Evolutionary conservation across 2,113 vertebrate species (phyloP).

Genomic region (Calyptommatus sinebrachiatus): DNA sequence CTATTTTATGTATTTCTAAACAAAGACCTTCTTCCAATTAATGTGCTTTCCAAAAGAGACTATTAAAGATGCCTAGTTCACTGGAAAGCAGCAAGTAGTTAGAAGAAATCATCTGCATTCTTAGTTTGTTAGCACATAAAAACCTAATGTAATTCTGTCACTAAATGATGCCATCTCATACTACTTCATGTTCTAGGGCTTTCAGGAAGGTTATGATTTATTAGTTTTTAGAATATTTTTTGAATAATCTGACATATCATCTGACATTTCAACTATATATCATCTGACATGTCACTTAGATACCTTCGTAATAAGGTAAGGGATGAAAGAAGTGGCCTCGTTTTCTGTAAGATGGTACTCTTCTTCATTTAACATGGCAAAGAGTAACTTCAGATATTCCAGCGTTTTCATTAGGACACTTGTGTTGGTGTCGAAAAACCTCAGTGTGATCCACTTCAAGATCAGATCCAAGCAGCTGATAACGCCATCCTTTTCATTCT

Average conservation of each 20-base stretch:
- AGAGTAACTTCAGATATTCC: conserved; percentile 94
- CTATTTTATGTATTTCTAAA: not conserved
- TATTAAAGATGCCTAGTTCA: not conserved
- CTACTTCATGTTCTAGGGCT: not conserved
- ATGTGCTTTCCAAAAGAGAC: not conserved
- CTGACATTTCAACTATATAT: conserved; percentile 23
- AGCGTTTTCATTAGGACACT: conserved; percentile 94
- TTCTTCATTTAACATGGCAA: conserved; percentile 84
- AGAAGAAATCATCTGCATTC: not conserved
- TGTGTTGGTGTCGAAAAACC: conserved; percentile 98
- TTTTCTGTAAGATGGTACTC: conserved; percentile 93
- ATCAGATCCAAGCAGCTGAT: conserved; percentile 93
- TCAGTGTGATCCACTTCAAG: conserved; percentile 94
- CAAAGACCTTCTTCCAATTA: not conserved
- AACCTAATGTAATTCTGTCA: not conserved
- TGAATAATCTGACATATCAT: not conserved
- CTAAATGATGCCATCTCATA: not conserved
- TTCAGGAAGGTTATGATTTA: no score
- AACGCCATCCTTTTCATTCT: conserved; percentile 89
- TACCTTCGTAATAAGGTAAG: conserved; percentile 95
- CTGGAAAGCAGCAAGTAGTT: not conserved
- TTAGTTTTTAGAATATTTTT: not conserved
- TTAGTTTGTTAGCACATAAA: not conserved
- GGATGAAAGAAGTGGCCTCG: conserved; percentile 93
- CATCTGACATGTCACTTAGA: not conserved